phyloP scores from a whole-genome alignment of 1,140 invertebrate genomes.

The Trypoxylus dichotomus region DNA sequence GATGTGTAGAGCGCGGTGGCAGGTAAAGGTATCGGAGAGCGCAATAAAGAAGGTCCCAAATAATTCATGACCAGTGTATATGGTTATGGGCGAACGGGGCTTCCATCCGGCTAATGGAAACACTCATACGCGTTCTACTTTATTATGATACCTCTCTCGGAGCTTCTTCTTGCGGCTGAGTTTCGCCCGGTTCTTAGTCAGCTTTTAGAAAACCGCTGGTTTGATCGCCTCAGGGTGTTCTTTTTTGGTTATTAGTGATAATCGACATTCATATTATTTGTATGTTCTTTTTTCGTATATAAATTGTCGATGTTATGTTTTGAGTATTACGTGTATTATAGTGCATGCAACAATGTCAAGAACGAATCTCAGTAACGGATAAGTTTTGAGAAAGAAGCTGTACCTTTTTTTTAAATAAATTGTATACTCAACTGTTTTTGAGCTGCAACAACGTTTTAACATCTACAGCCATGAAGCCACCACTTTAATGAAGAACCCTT shows the following conservation, averaged over 20 bases:
- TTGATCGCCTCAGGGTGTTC: not conserved
- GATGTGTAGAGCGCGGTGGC: not conserved
- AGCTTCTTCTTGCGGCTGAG: not conserved
- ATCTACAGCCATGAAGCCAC: too few species aligned
- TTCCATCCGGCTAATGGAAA: slow-evolving; percentile 35
- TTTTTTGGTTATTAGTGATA: not conserved
- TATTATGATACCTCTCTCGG: slow-evolving; percentile 30
- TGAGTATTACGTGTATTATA: too few species aligned
- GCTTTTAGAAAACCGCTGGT: not conserved
- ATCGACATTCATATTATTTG: not conserved
- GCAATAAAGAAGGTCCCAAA: slow-evolving; percentile 35
- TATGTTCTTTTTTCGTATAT: not conserved
- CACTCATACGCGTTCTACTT: slow-evolving; percentile 32
- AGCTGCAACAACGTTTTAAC: too few species aligned
- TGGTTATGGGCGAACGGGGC: slow-evolving; percentile 32
- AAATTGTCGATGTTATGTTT: too few species aligned
- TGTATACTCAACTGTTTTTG: too few species aligned
- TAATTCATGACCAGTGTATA: slow-evolving; percentile 35
- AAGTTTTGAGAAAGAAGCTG: too few species aligned
- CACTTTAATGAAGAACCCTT: too few species aligned
- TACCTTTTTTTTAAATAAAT: too few species aligned
- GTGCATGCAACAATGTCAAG: too few species aligned
- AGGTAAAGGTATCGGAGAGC: slow-evolving; percentile 11
- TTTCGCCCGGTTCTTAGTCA: not conserved
- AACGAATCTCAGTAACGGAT: too few species aligned